Evolutionary conservation across 2,888 invertebrate species (phyloP).

Genomic region (Drosophila anomelani): DNA sequence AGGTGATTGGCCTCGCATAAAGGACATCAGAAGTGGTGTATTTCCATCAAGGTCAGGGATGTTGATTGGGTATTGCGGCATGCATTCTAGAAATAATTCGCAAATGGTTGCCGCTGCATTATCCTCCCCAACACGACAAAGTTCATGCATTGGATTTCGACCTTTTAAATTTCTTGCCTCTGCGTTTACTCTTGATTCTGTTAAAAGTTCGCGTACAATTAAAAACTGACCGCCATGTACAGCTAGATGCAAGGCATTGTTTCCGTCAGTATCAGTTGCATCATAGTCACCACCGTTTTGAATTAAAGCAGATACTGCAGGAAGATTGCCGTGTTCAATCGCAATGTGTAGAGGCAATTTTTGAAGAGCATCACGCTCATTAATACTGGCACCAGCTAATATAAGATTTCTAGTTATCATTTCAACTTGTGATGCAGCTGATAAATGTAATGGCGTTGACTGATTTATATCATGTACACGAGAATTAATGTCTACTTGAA

Average conservation of each 20-base stretch:
- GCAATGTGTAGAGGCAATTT: conserved; percentile 95
- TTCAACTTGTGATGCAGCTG: conserved; percentile 93
- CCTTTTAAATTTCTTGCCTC: conserved; percentile 92
- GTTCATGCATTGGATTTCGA: conserved; percentile 95
- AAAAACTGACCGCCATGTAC: conserved; percentile 91
- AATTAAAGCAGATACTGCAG: conserved; percentile 89
- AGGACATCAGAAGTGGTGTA: conserved; percentile 83
- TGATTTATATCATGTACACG: conserved; percentile 94
- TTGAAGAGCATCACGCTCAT: conserved; percentile 90
- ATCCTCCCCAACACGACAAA: conserved; percentile 93
- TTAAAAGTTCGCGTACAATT: conserved; percentile 90
- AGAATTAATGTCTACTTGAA: conserved; percentile 96
- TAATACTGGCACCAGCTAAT: conserved; percentile 94
- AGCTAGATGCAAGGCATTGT: conserved; percentile 92
- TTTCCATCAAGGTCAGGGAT: conserved; percentile 90
- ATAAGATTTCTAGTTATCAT: conserved; percentile 92
- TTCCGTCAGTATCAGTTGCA: conserved; percentile 91
- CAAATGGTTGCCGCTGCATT: conserved; percentile 94
- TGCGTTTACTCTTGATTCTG: conserved; percentile 93
- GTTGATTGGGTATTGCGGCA: conserved; percentile 96
- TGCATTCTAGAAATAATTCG: conserved; percentile 95
- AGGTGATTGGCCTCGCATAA: conserved; percentile 96
- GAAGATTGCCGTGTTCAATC: conserved; percentile 90
- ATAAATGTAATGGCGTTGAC: conserved; percentile 95
- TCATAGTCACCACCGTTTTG: conserved; percentile 92